Base-by-base conservation (phyloP, 2,113 vertebrate species). In the Siniperca chuatsi region DNA sequence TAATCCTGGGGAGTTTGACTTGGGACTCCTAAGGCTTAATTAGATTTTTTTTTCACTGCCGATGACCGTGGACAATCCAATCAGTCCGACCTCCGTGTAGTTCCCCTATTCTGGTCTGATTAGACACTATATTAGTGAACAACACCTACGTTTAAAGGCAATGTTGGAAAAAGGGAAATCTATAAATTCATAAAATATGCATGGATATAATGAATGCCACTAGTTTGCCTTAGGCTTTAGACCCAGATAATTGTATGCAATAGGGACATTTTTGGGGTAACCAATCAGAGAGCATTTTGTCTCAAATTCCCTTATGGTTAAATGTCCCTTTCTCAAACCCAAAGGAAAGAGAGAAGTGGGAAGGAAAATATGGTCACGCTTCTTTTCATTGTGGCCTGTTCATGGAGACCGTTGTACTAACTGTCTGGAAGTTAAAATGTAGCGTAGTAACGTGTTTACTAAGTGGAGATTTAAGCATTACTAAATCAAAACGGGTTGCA, bases 1-100 rank as follows among this genome's bases (percentile, higher is more conserved):
- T 94, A 95, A 95, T 94, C 94, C 93, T 76, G 77, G 44, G 50
- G 81, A 90, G 89, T 90, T 81, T 79, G 85, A 92, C 89, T 95
- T 70, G 62, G 68, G 87, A 93, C 76, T 77, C 86, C 80, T 25
- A 60, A 91, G 80, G 77, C 85, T 91, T 95, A 96, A 96, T 96
- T 93, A 73, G 91, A 93, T 93, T 90, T 90, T 86, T 89, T 91
- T 89, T 91, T 92, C 76, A 85, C 82, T 58, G 57, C 71, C n/a
- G 66, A 87, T 71, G 83, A 89, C 89, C 86, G 75, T 92, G 91
- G 87, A 95, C 77, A 95, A 96, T 95, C 92, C 93, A 92, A 90
- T 95, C 91, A 92, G 73, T 77, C 62, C 60, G 78, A 91, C 81
- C 85, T 89, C 86, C 61, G 12, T 90, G 90, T 84, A 60, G 83